A percentile compares a stretch with the other conserved stretches of the same genome.
Evolutionary conservation across 2,797 vertebrate genomes (phyloP).

Genomic region (Dromococcyx pavoninus): DNA sequence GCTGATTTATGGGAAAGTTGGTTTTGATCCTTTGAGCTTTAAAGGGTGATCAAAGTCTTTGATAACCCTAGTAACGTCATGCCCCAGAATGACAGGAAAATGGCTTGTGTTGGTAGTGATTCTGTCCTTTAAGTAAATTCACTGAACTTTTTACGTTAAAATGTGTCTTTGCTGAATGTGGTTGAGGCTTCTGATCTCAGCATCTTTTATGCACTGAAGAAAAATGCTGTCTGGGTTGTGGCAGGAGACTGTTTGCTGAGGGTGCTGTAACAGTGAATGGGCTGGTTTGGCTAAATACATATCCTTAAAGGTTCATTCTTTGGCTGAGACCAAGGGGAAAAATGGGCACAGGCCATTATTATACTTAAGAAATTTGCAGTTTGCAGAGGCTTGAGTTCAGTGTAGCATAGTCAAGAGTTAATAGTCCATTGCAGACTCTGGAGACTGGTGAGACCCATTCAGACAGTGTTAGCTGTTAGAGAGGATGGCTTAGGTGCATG

Average conservation of each 20-base stretch:
- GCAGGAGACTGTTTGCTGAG: not conserved
- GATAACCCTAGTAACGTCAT: not conserved
- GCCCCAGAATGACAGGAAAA: not conserved
- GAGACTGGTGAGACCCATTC: not conserved
- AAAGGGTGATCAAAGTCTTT: not conserved
- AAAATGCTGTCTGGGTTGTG: not conserved
- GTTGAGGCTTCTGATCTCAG: not conserved
- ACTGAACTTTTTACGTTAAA: not conserved
- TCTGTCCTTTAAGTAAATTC: not conserved
- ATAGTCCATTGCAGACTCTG: not conserved
- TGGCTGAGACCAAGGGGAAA: not conserved
- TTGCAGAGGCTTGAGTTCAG: not conserved
- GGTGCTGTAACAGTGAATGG: not conserved
- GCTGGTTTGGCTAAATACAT: not conserved
- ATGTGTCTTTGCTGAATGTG: not conserved
- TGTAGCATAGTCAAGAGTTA: not conserved
- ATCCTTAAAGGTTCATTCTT: conserved; percentile 1
- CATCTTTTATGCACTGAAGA: not conserved
- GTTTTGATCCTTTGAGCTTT: not conserved
- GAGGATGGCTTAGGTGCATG: not conserved
- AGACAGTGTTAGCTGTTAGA: accelerated
- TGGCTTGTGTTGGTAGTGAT: not conserved
- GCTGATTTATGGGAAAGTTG: not conserved
- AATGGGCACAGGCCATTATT: not conserved
- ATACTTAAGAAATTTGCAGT: not conserved